Evolutionary conservation across 2,797 vertebrate species (phyloP), one percentile per base, ranked within the genome.

Genomic region (Mormyrus hasselquistii): DNA sequence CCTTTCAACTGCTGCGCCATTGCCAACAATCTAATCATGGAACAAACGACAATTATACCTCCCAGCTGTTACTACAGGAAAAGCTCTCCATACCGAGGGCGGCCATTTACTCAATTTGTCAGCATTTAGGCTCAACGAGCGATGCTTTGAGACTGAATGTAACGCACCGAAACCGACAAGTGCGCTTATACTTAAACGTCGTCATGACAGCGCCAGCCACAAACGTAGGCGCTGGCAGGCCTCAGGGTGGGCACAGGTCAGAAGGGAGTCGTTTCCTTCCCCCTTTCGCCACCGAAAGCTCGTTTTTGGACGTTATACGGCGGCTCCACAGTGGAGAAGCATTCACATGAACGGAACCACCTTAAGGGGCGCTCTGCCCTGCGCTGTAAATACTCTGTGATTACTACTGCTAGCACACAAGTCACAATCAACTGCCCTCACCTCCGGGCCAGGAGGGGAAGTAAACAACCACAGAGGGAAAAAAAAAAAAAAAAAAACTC

Each of bases 21-120:
- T 89, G 93, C 94, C 95, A 95, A 93, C 93, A 92, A 93, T 91
- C 93, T 93, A 91, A 94, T 94, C 94, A 93, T 92, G 91, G 91
- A 94, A 94, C 92, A 92, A 93, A 92, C 88, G 85, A 0, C 91
- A 91, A 93, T 92, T 29, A 29, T 94, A 92, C 93, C 93, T 93
- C 90, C 91, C 95, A 95, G 94, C 94, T 95, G 94, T 90, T 92
- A 89, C 59, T 55, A 52, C 86, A 90, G 89, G 89, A 89, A 90
- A 88, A 88, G 38, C 88, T 90, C 87, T 89, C 89, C 53, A 88
- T 86, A 89, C 89, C 89, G 90, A 91, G 88, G 88, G 88, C 87
- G 52, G 50, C 90, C 89, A 87, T 91, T 92, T 92, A 91, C 88
- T 90, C 90, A 92, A 90, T 92, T 90, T 91, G 91, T 92, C 50